These are phyloP conservation scores for Amblyjoppa fuscipennis DNA, from an alignment of 2,888 invertebrate species.

Conservation along the genomic window DNA sequence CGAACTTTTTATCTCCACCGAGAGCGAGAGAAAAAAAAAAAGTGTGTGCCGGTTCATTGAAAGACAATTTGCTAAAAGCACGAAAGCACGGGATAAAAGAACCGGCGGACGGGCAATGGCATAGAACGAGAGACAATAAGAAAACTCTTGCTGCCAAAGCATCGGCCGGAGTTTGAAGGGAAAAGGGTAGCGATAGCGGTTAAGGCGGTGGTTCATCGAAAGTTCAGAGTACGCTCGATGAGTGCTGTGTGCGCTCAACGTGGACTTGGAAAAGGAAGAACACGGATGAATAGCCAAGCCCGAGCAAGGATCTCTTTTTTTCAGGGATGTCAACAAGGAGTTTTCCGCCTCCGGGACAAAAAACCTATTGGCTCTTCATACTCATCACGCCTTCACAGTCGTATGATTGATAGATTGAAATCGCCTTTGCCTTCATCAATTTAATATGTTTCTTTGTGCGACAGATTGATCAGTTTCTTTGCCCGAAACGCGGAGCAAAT, in stretches of 20 bases:
- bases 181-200: conserved; percentile 16
- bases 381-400: neutral
- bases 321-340: neutral
- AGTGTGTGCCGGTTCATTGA: conserved; percentile 55
- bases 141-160: conserved; percentile 23
- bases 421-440: neutral
- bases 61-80: conserved; percentile 73
- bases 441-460: neutral
- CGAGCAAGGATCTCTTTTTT: neutral
- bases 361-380: neutral
- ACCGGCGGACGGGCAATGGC: conserved; percentile 9
- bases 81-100: conserved; percentile 49
- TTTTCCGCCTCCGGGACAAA: too few relatives aligned
- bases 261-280: neutral
- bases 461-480: neutral
- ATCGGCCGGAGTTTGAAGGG: neutral
- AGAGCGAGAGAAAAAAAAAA: conserved; percentile 24
- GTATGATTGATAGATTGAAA: neutral
- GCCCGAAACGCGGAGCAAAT: neutral
- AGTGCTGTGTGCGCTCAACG: neutral
- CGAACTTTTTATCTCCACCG: conserved; percentile 14
- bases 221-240: conserved; percentile 8
- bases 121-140: conserved; percentile 31
- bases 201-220: neutral
- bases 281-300: neutral